phyloP scores from a whole-genome alignment of 2,888 invertebrate genomes.

The Neria commutata region DNA sequence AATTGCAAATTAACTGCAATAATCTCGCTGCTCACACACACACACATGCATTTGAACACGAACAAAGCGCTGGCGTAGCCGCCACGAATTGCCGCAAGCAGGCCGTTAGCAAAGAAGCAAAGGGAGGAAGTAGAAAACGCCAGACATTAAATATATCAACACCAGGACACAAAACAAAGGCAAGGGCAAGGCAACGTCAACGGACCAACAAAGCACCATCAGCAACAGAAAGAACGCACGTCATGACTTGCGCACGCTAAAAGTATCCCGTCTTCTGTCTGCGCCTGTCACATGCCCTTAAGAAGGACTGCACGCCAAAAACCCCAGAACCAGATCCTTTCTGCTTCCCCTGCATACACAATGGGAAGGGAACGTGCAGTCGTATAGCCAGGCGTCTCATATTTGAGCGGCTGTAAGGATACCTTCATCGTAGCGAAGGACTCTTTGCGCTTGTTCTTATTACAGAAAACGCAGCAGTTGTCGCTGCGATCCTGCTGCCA shows the following conservation, averaged over 20 bases:
- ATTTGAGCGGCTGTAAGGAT: neutral
- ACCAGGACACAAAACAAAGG: neutral
- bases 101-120: neutral
- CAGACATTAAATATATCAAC: neutral
- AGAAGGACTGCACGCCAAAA: too few relatives aligned
- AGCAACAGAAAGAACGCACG: neutral
- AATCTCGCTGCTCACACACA: too few relatives aligned
- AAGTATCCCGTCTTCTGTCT: neutral
- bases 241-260: neutral
- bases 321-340: too few relatives aligned
- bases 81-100: neutral
- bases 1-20: too few relatives aligned
- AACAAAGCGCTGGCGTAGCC: neutral
- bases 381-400: neutral
- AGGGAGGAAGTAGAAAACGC: neutral
- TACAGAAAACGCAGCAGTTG: neutral
- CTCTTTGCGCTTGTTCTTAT: neutral
- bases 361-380: neutral
- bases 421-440: neutral
- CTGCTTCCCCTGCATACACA: neutral
- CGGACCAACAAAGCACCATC: too few relatives aligned
- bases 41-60: too few relatives aligned
- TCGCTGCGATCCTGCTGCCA: neutral
- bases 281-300: neutral
- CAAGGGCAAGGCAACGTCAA: neutral